Evolutionary conservation across 1,140 invertebrate genomes (phyloP).

Genomic region (Amyelois transitella): DNA sequence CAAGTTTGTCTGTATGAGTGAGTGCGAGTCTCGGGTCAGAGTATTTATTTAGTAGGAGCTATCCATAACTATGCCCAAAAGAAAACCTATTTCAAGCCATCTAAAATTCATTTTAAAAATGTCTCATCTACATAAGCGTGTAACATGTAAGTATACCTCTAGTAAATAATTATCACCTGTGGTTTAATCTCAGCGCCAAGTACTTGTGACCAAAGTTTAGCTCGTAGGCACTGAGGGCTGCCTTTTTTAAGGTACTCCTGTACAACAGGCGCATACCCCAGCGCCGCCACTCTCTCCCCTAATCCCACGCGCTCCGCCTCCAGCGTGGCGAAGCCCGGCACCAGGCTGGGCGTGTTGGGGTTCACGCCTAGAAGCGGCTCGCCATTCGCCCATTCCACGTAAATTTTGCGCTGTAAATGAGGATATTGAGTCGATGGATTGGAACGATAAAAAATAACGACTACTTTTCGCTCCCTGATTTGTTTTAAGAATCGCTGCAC

Average conservation of each 20-base stretch:
- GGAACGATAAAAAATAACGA: no score
- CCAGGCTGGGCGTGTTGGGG: slow-evolving; percentile 73
- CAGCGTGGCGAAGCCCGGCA: slow-evolving; percentile 75
- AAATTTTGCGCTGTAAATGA: slow-evolving; percentile 76
- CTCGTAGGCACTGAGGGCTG: slow-evolving; percentile 84
- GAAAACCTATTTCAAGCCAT: no score
- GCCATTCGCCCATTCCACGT: slow-evolving; percentile 80
- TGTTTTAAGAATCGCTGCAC: no score
- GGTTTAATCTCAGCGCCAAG: slow-evolving; percentile 83
- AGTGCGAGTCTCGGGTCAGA: no score
- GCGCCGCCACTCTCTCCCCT: slow-evolving; percentile 79
- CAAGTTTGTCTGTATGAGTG: no score
- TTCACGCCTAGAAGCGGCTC: slow-evolving; percentile 81
- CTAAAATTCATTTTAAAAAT: no score
- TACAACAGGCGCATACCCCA: slow-evolving; percentile 83
- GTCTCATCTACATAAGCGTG: no score
- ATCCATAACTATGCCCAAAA: no score
- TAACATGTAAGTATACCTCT: no score
- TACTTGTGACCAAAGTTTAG: slow-evolving; percentile 87
- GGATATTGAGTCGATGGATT: neutral
- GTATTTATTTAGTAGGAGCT: no score
- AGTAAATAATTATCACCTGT: no score
- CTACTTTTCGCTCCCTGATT: no score
- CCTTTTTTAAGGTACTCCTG: slow-evolving; percentile 92
- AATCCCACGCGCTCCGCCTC: slow-evolving; percentile 80